These are phyloP conservation scores for Bradypodion pumilum DNA, from an alignment of 2,797 vertebrate genomes.

Conservation along the genomic window DNA sequence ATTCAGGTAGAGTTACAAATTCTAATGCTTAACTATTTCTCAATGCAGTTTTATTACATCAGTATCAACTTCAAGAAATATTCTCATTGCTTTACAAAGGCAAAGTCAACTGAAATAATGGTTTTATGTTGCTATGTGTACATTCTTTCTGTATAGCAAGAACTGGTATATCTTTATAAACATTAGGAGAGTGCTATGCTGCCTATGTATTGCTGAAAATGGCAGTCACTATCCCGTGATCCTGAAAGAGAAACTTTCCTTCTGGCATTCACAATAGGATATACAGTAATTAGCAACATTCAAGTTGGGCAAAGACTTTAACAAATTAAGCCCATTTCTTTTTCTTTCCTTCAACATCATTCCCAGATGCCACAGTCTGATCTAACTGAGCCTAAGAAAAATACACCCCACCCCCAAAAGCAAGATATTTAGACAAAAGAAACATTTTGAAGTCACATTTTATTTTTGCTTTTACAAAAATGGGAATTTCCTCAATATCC, in stretches of 20 bases:
- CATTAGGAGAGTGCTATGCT: background rate
- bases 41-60: conserved; percentile 71
- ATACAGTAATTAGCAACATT: background rate
- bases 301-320: background rate
- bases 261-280: conserved; percentile 5
- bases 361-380: background rate
- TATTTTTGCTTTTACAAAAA: conserved; percentile 28
- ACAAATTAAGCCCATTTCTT: background rate
- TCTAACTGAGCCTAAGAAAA: background rate
- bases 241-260: conserved; percentile 69
- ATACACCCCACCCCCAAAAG: background rate
- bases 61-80: conserved; percentile 70
- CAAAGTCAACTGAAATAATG: conserved; percentile 70
- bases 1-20: conserved; percentile 68
- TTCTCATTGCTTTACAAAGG: conserved; percentile 60
- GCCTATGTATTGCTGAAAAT: conserved; percentile 47
- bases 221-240: conserved; percentile 55
- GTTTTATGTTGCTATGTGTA: conserved; percentile 50
- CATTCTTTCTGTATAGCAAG: conserved; percentile 57
- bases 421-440: background rate
- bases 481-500: conserved; percentile 9
- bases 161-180: conserved; percentile 34
- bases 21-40: conserved; percentile 72
- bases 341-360: background rate
- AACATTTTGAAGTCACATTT: background rate